Evolutionary conservation across 2,888 invertebrate species (phyloP), one percentile per base, ranked within the genome.

Genomic region (Papilio elwesi): DNA sequence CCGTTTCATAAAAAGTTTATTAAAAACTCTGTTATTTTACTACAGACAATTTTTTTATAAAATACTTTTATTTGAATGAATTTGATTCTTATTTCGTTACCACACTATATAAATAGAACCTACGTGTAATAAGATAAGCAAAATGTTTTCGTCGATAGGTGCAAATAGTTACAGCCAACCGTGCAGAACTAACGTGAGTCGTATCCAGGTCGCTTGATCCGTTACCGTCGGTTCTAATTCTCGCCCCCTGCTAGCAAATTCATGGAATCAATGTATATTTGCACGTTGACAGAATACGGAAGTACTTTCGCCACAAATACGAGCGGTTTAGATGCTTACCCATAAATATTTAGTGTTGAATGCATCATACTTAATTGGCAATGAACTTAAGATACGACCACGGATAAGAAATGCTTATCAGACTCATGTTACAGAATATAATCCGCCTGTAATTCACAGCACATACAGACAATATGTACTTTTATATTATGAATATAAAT

Each of bases 131-230:
- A 52, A 11, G 13, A 59, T 43, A 43, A 49, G 59, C 43, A 59
- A 70, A 43, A 62, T 13, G n/a, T 64, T 68, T 49, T 51, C 47
- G 15, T 36, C 26, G 15, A 65, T 47, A 49, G n/a, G 65, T 13
- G 7, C 38, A 69, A 70, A 67, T 67, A 62, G 62, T 67, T 66
- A 26, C 13, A 66, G 48, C 7, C n/a, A 59, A 59, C 49, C 16
- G 52, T 43, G 48, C 49, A 53, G 62, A 74, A 71, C 64, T 67
- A 64, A 79, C 78, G 68, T 71, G 74, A 68, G 68, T 70, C 76
- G 75, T 78, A 83, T 80, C 77, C 79, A 79, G 82, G 81, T 82
- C 81, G 77, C 75, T 78, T 80, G 80, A 80, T 80, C 85, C 84
- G 85, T 85, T 87, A 85, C 73, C 77, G 79, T 69, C 73, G 78